Percentiles rank a stretch among this genome's conserved stretches.
Evolutionary conservation across 1,140 invertebrate genomes (phyloP).

Genomic region (Rhagoletis zephyria): DNA sequence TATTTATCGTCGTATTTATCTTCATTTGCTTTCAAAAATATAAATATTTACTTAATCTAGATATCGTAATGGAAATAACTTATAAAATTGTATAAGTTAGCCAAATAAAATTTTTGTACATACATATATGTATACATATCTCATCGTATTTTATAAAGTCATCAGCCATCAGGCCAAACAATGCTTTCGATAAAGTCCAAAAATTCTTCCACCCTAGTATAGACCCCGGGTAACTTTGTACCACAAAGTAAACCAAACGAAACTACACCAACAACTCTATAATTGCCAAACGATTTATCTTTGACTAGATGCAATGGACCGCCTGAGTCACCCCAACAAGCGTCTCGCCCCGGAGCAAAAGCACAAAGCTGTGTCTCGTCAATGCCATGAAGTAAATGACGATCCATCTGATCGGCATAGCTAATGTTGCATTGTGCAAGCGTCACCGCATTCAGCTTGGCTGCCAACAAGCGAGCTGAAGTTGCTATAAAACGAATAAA

Average conservation of each 20-base stretch:
- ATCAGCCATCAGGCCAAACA: conserved; percentile 75
- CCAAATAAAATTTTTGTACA: too few species aligned
- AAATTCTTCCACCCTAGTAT: conserved; percentile 58
- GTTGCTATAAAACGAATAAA: conserved; percentile 55
- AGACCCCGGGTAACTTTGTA: not conserved
- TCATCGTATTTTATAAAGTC: too few species aligned
- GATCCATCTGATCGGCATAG: not conserved
- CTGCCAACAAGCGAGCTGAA: conserved; percentile 63
- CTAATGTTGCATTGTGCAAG: conserved; percentile 58
- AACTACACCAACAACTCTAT: conserved; percentile 74
- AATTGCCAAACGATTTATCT: conserved; percentile 59
- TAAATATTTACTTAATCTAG: too few species aligned
- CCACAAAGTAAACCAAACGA: conserved; percentile 74
- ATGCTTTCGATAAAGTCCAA: conserved; percentile 79
- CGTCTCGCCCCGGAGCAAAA: conserved; percentile 76
- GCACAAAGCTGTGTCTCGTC: conserved; percentile 74
- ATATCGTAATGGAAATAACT: too few species aligned
- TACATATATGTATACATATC: too few species aligned
- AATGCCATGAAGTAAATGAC: not conserved
- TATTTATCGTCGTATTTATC: too few species aligned
- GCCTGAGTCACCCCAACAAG: conserved; percentile 80
- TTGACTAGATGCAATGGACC: conserved; percentile 76
- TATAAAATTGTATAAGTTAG: too few species aligned
- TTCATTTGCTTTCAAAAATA: too few species aligned
- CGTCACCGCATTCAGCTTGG: conserved; percentile 59